Evolutionary conservation across 2,888 invertebrate genomes (phyloP).

Genomic region (Sclerodermus sp.): DNA sequence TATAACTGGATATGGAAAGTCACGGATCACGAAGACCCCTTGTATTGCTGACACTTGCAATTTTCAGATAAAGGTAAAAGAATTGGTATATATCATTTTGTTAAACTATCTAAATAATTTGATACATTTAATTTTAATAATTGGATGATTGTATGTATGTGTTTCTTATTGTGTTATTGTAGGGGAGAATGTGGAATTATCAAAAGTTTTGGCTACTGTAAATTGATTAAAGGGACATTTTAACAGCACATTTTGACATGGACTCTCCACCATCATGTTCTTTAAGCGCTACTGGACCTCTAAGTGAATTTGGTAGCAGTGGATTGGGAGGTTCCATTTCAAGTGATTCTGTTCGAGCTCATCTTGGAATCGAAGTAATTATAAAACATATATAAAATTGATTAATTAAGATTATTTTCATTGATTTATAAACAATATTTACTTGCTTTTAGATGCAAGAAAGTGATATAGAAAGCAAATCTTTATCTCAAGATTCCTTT

Average conservation of each 20-base stretch:
- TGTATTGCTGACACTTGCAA: slow-evolving; percentile 33
- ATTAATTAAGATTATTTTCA: slow-evolving; percentile 5
- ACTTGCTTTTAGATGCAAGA: slow-evolving; percentile 67
- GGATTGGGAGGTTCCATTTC: slow-evolving; percentile 75
- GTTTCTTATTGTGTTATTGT: slow-evolving; percentile 4
- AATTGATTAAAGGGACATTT: slow-evolving; percentile 22
- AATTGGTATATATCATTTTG: background rate
- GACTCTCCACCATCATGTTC: slow-evolving; percentile 78
- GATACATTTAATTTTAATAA: background rate
- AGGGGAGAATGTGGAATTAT: slow-evolving; percentile 45
- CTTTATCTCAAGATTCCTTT: slow-evolving; percentile 77
- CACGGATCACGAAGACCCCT: slow-evolving; percentile 25
- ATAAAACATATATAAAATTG: background rate
- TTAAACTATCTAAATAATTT: background rate
- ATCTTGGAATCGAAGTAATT: slow-evolving; percentile 69
- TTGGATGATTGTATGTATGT: background rate
- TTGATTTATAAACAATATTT: slow-evolving; percentile 27
- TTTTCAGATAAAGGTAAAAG: slow-evolving; percentile 36
- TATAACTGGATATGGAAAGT: slow-evolving; percentile 31
- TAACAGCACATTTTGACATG: slow-evolving; percentile 58
- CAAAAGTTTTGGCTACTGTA: slow-evolving; percentile 36
- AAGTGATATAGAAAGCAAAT: slow-evolving; percentile 78
- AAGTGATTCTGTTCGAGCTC: slow-evolving; percentile 72
- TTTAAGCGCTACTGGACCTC: slow-evolving; percentile 73
- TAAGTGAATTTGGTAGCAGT: slow-evolving; percentile 76